These are phyloP conservation scores for Mohoua ochrocephala DNA, from an alignment of 2,113 vertebrate species.

Conservation along the genomic window DNA sequence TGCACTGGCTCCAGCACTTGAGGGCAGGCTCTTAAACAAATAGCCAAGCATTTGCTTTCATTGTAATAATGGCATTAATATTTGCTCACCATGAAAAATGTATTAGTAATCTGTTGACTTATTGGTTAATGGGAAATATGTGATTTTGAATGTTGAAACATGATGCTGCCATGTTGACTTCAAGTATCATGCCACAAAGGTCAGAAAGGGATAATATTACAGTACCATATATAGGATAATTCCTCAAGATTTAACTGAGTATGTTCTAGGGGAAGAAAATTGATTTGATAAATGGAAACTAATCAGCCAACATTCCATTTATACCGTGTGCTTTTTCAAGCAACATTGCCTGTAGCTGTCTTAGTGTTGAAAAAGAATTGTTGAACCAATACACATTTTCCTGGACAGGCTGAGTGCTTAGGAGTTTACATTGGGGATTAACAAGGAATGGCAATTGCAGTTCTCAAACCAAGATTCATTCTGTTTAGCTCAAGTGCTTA, in stretches of 20 bases:
- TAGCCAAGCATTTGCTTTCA: slow-evolving; percentile 50
- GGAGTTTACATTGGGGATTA: neutral
- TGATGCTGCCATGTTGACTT: neutral
- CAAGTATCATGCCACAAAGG: neutral
- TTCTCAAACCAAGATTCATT: neutral
- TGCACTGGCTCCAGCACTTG: slow-evolving; percentile 1
- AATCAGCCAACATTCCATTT: neutral
- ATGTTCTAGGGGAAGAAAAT: neutral
- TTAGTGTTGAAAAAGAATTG: neutral
- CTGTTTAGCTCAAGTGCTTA: neutral
- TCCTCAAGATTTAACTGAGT: slow-evolving; percentile 3
- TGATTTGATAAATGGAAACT: neutral
- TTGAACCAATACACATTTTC: neutral
- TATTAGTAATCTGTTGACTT: slow-evolving; percentile 55
- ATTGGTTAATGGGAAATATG: slow-evolving; percentile 44
- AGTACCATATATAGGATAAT: neutral
- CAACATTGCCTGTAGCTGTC: neutral
- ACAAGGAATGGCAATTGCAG: neutral
- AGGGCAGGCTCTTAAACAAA: slow-evolving; percentile 57
- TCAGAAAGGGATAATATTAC: neutral
- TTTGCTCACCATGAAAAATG: slow-evolving; percentile 62
- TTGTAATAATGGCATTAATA: slow-evolving; percentile 48
- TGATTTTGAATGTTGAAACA: slow-evolving; percentile 36
- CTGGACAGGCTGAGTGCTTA: neutral
- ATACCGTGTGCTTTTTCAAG: neutral